A percentile compares a stretch with the other conserved stretches of the same genome.
Evolutionary conservation across 1,140 invertebrate genomes (phyloP).

Genomic region (Bombus haemorrhoidalis): DNA sequence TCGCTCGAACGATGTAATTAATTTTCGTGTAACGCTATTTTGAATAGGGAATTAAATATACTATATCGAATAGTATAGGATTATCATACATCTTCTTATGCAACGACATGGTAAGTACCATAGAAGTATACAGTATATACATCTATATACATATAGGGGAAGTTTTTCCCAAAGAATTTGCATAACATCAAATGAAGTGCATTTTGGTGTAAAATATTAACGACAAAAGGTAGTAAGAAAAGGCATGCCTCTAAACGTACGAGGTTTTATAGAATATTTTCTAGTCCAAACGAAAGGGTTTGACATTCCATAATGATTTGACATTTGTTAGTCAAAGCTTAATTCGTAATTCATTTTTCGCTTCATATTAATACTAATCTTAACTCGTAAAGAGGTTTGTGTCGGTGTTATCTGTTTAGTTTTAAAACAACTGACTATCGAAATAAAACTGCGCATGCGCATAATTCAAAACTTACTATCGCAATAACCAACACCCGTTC

Average conservation of each 20-base stretch:
- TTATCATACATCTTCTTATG: conserved; percentile 65
- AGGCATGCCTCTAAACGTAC: conserved; percentile 62
- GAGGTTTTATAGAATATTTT: conserved; percentile 36
- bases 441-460: neutral
- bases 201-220: conserved; percentile 56
- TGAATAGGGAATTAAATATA: conserved; percentile 43
- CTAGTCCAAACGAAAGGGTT: conserved; percentile 33
- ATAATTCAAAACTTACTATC: neutral
- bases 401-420: neutral
- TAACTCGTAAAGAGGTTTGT: neutral
- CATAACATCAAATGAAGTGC: conserved; percentile 57
- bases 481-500: conserved; percentile 1
- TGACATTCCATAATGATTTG: neutral
- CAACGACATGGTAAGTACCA: conserved; percentile 49
- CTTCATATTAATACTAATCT: neutral
- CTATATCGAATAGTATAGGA: conserved; percentile 59
- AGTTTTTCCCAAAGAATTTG: conserved; percentile 41
- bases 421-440: neutral
- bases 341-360: no score
- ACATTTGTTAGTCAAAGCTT: neutral
- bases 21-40: conserved; percentile 43
- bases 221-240: conserved; percentile 54
- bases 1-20: neutral
- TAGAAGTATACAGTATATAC: conserved; percentile 72
- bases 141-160: conserved; percentile 67